Base-by-base conservation (phyloP, 2,797 vertebrate species). In the Nothura maculosa region DNA sequence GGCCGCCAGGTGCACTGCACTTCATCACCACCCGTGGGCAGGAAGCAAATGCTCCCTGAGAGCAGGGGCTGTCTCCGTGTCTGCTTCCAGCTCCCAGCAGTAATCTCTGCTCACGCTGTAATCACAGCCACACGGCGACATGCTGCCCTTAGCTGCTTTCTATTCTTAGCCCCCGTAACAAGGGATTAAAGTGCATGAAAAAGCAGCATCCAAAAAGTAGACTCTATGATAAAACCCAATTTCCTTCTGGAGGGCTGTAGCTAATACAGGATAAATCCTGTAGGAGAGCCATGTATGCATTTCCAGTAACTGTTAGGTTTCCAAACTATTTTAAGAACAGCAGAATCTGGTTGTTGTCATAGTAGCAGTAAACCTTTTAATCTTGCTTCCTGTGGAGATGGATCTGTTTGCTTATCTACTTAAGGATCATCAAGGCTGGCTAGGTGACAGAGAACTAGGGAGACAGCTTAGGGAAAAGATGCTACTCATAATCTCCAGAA, bases 311-410 rank as follows among this genome's bases (percentile, higher is more conserved):
- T 85, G 89, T 66, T 75, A 84, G 90, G 73, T 92, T 92, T 87
- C 24, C 21, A 84, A 92, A 95, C 95, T 97, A 97, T 97, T 97
- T 96, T 96, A 95, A 90, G 96, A 93, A 77, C 86, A 85, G 81
- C 83, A 93, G 91, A 95, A 97, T 89, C 93, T 96, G 90, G 85
- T 82, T 85, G 95, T 97, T 96, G 94, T 96, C 94, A 97, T 96
- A 95, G 95, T 69, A 97, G 93, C 94, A 85, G 74, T 95, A 96
- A 97, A 96, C 87, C 95, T 90, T 95, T 92, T 95, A 96, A 96
- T 97, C 95, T 81, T 34, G 68, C 92, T 97, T 97, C 96, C 93
- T 93, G 77, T 81, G 90, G 81, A 85, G 96, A 83, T 94, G 96
- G 96, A 92, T 88, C 88, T 92, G 90, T 92, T 81, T 67, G 62